Base-by-base conservation (phyloP, 2,113 vertebrate genomes). In the Oreotrochilus melanogaster region DNA sequence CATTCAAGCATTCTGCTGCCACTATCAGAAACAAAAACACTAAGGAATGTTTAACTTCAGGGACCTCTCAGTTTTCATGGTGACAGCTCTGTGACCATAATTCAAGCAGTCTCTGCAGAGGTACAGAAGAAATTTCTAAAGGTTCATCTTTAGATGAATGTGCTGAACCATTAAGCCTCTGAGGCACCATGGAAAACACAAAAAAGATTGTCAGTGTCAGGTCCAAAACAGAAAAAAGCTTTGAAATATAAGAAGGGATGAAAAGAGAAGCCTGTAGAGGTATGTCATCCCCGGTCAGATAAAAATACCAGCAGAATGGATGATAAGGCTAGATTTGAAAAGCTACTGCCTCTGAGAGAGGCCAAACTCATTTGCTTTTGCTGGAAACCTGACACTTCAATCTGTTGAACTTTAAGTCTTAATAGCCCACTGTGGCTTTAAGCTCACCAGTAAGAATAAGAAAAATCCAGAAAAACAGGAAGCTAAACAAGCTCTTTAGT, bases 161-260 rank as follows among this genome's bases (percentile, higher is more conserved):
- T 42, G 17, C 19, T 73, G 30, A 43, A 85, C 94, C 92, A 83
- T 96, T 97, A 97, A 97, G 76, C 70, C 89, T 96, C 94, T 88
- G 84, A 95, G 65, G 86, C 53, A 91, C 54, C 72, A 76, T 95
- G 71, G 48, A 95, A 95, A 97, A 73, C 50, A 97, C 74, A 93
- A 97, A 97, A 94, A 94, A 78, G 72, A 97, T 94, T 95, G 83
- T 62, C 86, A 81, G 62, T 90, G 95, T 93, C 92, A 87, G 57
- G 71, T 89, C 51, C 89, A 82, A 97, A 74, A 84, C 48, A 95
- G 88, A 96, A 97, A 96, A 93, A 65, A 58, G 28, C 82, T 95
- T 93, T 97, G 91, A 98, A 96, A 96, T 95, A 86, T 30, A 89
- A 88, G 86, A 86, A 70, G 37, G 9, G 69, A 96, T 97, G 92